Evolutionary conservation across 2,797 vertebrate genomes (phyloP), one percentile per base, ranked within the genome.

Genomic region (Sphaeramia orbicularis): DNA sequence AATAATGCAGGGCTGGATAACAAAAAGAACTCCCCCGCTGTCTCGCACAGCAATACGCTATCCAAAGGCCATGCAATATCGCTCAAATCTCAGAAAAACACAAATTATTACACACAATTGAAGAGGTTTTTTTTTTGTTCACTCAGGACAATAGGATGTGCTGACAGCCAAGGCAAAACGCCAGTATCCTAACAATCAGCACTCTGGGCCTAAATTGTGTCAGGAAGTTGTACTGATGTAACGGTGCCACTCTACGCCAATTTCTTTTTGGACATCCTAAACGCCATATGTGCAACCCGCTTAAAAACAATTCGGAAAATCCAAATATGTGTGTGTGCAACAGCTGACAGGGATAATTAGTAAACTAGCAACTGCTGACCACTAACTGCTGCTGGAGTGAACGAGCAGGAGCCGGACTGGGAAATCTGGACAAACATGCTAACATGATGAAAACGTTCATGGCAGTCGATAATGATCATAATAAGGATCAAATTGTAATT

Each of bases 1-100:
- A 94, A 94, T 94, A 94, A 93, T 94, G 90, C 92, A 93, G 59
- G 58, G 61, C 65, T 84, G 82, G 89, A 90, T 91, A 92, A 93
- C 88, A 90, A 91, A 92, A 93, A 91, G 83, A 87, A 88, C 83
- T 83, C 83, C 86, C 89, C 87, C 61, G 71, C 87, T 77, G 84
- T 82, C 86, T 88, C 65, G 10, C 85, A 81, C 81, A 80, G 83
- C 60, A 75, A 65, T 60, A 79, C 64, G 44, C 78, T 82, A 81
- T 88, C 87, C 77, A 85, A 87, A 88, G 86, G 84, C 90, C 81
- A 83, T 64, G 76, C 83, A 78, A 80, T 89, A 87, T 87, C 85
- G 79, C 81, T 87, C 81, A 85, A 89, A 88, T 83, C 79, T 85
- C 79, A 76, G 80, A 69, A 73, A 89, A 90, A 84, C 72, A 85